A percentile compares a stretch with the other conserved stretches of the same genome.
Evolutionary conservation across 2,888 invertebrate genomes (phyloP).

Genomic region (Habroteleia sp.): DNA sequence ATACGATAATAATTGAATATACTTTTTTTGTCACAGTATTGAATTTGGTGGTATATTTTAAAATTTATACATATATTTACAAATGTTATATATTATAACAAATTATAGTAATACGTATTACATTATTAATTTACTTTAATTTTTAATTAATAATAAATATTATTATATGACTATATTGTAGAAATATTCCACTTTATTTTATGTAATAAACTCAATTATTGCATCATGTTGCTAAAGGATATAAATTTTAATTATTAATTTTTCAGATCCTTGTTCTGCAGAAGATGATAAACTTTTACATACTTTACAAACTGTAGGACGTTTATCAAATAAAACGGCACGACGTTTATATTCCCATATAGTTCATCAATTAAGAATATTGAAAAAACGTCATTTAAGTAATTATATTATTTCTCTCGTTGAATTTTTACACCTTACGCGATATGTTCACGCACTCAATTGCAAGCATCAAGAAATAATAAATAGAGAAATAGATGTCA

Average conservation of each 20-base stretch:
- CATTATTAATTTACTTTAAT: no score
- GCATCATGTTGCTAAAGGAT: no score
- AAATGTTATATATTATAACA: no score
- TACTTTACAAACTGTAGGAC: slow-evolving; percentile 87
- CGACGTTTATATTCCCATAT: slow-evolving; percentile 87
- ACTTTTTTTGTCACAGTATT: no score
- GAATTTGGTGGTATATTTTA: no score
- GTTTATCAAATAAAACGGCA: slow-evolving; percentile 87
- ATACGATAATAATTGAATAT: no score
- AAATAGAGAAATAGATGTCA: not conserved
- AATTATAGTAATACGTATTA: no score
- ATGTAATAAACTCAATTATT: no score
- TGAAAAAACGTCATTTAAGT: slow-evolving; percentile 72
- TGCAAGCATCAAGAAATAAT: not conserved
- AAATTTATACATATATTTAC: no score
- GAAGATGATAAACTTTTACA: slow-evolving; percentile 86
- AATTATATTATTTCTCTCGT: slow-evolving; percentile 73
- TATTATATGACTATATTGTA: no score
- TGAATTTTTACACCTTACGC: slow-evolving; percentile 75
- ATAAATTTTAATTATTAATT: not conserved
- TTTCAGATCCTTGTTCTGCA: slow-evolving; percentile 83
- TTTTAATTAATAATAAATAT: no score
- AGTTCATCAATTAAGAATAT: slow-evolving; percentile 83
- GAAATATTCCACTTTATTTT: no score
- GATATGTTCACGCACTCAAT: slow-evolving; percentile 40